Conservation (phyloP, 2,113 vertebrate genomes). For the Sula dactylatra region DNA sequence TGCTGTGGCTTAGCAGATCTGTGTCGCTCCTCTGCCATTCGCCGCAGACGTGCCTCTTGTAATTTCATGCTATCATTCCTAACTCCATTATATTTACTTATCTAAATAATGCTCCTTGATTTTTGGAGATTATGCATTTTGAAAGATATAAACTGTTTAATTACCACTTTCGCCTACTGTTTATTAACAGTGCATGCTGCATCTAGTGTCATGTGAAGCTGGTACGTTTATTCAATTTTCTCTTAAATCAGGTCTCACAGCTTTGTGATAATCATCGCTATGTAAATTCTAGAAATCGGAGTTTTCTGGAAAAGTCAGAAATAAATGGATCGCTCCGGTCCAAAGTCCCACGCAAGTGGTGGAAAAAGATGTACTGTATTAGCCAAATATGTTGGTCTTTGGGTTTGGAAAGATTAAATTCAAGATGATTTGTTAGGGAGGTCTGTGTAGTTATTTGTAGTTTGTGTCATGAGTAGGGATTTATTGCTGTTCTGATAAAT, state of each 20-base stretch:
- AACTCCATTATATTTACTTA: neutral
- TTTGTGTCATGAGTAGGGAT: slow-evolving; percentile 11
- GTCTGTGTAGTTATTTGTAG: slow-evolving; percentile 18
- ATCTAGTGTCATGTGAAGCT: neutral
- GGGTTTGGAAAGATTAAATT: slow-evolving; percentile 31
- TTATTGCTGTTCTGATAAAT: slow-evolving; percentile 29
- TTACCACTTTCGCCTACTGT: neutral
- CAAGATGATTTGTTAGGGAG: slow-evolving; percentile 17
- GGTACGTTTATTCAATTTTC: neutral
- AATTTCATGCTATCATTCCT: neutral
- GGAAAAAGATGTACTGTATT: neutral
- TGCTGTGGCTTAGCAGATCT: neutral
- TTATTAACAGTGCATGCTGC: neutral
- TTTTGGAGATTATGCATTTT: neutral
- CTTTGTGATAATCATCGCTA: neutral
- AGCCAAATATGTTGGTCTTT: neutral
- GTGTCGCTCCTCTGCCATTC: neutral
- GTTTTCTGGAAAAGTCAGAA: neutral
- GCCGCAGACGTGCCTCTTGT: neutral
- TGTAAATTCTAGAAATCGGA: neutral
- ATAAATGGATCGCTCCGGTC: neutral
- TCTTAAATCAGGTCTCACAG: neutral
- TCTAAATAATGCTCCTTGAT: neutral
- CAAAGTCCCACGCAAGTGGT: neutral
- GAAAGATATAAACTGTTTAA: neutral